These are phyloP conservation scores for Pheosia gnoma DNA, from an alignment of 2,888 invertebrate species.

Conservation along the genomic window DNA sequence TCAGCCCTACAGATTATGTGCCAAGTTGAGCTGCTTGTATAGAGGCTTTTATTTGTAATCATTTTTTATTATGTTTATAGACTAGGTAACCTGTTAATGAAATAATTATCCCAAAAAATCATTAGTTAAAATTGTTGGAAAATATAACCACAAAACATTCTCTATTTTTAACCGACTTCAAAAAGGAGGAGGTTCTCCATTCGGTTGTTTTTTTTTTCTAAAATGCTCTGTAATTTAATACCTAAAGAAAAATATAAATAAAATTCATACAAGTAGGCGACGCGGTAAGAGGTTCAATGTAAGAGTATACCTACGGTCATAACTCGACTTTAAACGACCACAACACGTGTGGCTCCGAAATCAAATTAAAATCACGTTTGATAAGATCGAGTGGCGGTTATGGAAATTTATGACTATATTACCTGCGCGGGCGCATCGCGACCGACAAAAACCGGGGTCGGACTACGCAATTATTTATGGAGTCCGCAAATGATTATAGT, in stretches of 20 bases:
- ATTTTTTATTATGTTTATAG: too few relatives aligned
- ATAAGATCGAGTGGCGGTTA: conserved; percentile 84
- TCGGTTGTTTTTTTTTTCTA: too few relatives aligned
- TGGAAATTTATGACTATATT: conserved; percentile 85
- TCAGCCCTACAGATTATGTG: too few relatives aligned
- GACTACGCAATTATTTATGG: conserved; percentile 80
- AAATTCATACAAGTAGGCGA: conserved; percentile 1
- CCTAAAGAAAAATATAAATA: not conserved
- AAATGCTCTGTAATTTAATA: not conserved
- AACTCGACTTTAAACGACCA: conserved; percentile 72
- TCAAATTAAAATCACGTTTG: conserved; percentile 84
- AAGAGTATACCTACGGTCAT: conserved; percentile 68
- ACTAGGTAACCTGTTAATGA: too few relatives aligned
- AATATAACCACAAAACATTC: too few relatives aligned
- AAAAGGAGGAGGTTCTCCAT: too few relatives aligned
- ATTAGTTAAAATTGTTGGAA: too few relatives aligned
- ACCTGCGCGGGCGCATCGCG: conserved; percentile 80
- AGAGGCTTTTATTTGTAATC: too few relatives aligned
- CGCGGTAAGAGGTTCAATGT: conserved; percentile 20
- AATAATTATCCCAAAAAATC: too few relatives aligned
- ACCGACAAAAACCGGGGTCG: conserved; percentile 77
- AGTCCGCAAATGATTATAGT: conserved; percentile 81
- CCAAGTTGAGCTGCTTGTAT: too few relatives aligned
- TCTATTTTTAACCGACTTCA: too few relatives aligned
- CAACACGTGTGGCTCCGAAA: conserved; percentile 82